These are phyloP conservation scores for Sinelater perroti DNA, from an alignment of 2,888 invertebrate species.

Conservation along the genomic window DNA sequence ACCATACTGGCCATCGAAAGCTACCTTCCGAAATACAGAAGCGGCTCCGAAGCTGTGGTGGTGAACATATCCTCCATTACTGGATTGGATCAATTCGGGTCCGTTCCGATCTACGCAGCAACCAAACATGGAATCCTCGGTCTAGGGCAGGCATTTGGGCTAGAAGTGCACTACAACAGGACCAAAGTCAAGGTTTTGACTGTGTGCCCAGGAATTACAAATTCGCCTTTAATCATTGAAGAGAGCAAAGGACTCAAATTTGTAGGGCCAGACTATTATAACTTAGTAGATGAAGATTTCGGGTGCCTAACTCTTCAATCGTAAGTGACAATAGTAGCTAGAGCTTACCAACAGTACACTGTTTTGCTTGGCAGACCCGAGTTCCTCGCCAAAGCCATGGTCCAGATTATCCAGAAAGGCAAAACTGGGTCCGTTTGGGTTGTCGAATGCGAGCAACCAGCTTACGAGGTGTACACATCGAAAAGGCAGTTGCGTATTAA, in stretches of 20 bases:
- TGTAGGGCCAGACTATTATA: too few relatives aligned
- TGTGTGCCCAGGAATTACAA: constrained; percentile 38
- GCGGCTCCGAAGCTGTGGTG: constrained; percentile 41
- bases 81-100: constrained; percentile 31
- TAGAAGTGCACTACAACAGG: constrained; percentile 13
- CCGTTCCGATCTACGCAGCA: constrained; percentile 18
- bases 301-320: constrained; percentile 1
- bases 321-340: neutral
- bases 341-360: neutral
- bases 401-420: constrained; percentile 38
- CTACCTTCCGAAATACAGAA: constrained; percentile 44
- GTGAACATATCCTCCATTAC: constrained; percentile 44
- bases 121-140: constrained; percentile 29
- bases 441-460: constrained; percentile 30
- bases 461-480: constrained; percentile 32
- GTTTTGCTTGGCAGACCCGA: constrained; percentile 31
- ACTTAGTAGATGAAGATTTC: too few relatives aligned
- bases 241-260: too few relatives aligned
- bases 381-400: constrained; percentile 33
- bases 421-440: constrained; percentile 44
- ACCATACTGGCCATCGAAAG: constrained; percentile 40
- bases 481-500: too few relatives aligned
- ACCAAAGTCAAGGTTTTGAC: constrained; percentile 35
- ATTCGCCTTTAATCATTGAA: constrained; percentile 46
- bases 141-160: constrained; percentile 30